Percentiles rank a stretch among this genome's conserved stretches.
phyloP scores from a whole-genome alignment of 2,888 invertebrate species.

The Teleiodes luculella region DNA sequence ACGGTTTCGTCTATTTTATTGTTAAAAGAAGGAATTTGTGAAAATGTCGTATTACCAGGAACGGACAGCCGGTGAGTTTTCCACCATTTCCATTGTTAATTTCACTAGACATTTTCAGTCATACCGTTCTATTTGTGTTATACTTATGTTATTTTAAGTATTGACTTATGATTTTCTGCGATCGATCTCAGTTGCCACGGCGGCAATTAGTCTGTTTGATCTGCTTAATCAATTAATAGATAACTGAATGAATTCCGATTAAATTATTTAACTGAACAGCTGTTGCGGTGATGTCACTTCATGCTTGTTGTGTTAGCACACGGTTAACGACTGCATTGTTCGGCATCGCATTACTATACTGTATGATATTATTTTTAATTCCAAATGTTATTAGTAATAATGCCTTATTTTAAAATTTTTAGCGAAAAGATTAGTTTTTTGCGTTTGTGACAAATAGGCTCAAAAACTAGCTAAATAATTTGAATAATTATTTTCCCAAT shows the following conservation, averaged over 20 bases:
- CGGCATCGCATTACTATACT: too few species aligned
- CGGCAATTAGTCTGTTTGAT: background rate
- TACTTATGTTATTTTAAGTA: too few species aligned
- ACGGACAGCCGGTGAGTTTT: conserved; percentile 53
- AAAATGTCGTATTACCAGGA: conserved; percentile 54
- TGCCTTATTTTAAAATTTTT: too few species aligned
- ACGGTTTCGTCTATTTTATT: conserved; percentile 16
- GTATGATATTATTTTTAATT: too few species aligned
- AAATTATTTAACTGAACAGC: background rate
- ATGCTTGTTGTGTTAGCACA: background rate
- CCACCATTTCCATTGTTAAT: background rate
- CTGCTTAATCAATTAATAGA: too few species aligned
- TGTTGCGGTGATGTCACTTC: background rate
- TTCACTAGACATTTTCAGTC: background rate
- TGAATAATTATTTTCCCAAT: too few species aligned
- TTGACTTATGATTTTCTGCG: background rate
- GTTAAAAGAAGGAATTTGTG: background rate
- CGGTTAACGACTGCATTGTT: background rate
- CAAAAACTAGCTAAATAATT: too few species aligned
- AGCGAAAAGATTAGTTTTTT: too few species aligned
- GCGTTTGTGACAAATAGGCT: too few species aligned
- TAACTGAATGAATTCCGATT: too few species aligned
- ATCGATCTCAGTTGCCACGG: background rate
- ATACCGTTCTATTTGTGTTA: too few species aligned
- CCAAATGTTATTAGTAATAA: too few species aligned